Conservation (phyloP, 2,113 vertebrate genomes). For the Tupaia tana region DNA sequence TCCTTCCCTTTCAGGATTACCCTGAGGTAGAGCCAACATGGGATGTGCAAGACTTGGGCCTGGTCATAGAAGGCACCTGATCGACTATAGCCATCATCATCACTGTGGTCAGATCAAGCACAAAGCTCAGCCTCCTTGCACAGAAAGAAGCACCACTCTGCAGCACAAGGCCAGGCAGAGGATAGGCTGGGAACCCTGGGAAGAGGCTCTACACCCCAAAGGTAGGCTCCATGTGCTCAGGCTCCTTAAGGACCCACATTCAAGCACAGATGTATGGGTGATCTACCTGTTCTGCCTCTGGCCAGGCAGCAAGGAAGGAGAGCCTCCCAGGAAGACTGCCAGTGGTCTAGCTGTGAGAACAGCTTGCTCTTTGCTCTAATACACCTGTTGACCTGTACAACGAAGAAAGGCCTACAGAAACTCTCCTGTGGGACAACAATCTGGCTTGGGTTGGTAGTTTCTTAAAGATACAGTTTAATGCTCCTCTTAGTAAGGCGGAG, state of each 20-base stretch:
- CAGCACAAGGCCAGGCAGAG: background rate
- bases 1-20: background rate
- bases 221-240: background rate
- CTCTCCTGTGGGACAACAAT: background rate
- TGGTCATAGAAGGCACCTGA: background rate
- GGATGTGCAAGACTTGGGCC: background rate
- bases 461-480: conserved; percentile 48
- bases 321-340: background rate
- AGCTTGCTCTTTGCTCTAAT: background rate
- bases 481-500: conserved; percentile 17
- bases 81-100: background rate
- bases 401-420: conserved; percentile 17
- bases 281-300: background rate
- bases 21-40: background rate
- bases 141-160: background rate
- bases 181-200: background rate
- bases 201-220: background rate
- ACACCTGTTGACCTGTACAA: background rate
- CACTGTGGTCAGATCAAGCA: background rate
- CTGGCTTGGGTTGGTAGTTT: background rate
- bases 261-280: background rate
- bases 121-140: background rate
- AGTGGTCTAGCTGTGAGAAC: background rate
- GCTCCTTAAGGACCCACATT: background rate
- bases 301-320: background rate